phyloP scores from a whole-genome alignment of 2,888 invertebrate species.

The Lithophane leautieri region DNA sequence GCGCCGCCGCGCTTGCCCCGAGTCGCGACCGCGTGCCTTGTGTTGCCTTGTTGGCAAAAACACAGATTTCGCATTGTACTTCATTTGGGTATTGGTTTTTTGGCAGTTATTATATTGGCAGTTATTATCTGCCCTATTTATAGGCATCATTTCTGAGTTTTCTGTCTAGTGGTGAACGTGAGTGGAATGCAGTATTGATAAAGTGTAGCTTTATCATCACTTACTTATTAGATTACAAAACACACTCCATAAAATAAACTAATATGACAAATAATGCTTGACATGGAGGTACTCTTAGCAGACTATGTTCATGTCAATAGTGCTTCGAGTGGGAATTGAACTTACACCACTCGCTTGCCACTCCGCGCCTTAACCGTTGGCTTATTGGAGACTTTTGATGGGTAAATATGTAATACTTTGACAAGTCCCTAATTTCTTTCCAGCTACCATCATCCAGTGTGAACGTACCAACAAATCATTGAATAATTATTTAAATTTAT shows the following conservation, averaged over 20 bases:
- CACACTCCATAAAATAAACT: not conserved
- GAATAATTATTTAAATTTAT: constrained; percentile 57
- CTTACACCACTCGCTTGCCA: not conserved
- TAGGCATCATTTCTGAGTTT: not conserved
- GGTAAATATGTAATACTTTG: not conserved
- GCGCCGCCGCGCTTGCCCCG: constrained; percentile 24
- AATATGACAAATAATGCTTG: not conserved
- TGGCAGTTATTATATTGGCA: not conserved
- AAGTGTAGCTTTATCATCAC: not conserved
- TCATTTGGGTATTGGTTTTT: constrained; percentile 1
- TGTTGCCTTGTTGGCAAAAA: constrained; percentile 59
- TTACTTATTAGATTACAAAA: not conserved
- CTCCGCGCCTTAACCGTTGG: not conserved
- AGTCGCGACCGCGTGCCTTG: constrained; percentile 30
- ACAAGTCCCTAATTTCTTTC: not conserved
- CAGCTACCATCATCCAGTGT: not conserved
- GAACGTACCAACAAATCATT: constrained; percentile 14
- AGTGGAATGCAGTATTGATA: not conserved
- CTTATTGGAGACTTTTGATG: not conserved
- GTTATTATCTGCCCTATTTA: not conserved
- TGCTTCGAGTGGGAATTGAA: not conserved
- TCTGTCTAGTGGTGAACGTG: not conserved
- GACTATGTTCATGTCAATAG: not conserved
- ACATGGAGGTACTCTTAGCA: not conserved
- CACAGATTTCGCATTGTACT: constrained; percentile 42